Conservation (phyloP, 2,888 invertebrate genomes). For the Globia sparganii region DNA sequence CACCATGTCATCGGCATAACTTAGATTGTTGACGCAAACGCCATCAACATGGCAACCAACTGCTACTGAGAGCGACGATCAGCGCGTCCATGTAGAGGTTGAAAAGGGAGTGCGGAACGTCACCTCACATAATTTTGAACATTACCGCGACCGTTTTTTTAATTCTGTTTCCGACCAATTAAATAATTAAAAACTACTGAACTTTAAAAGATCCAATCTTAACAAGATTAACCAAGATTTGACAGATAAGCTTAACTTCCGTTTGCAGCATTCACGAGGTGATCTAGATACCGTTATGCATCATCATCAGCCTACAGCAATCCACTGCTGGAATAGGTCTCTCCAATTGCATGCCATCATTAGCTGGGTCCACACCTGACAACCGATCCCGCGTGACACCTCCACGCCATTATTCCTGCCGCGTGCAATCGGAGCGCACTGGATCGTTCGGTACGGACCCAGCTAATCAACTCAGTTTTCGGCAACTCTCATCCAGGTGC, state of each 20-base stretch:
- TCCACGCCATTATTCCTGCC: too few species aligned
- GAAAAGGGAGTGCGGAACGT: constrained; percentile 21
- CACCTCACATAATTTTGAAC: neutral
- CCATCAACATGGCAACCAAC: too few species aligned
- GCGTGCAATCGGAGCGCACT: too few species aligned
- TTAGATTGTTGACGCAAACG: too few species aligned
- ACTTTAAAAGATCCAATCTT: neutral
- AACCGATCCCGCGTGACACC: too few species aligned
- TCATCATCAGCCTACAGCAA: neutral
- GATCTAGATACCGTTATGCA: neutral
- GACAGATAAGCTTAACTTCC: neutral
- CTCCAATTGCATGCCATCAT: neutral
- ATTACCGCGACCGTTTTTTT: constrained; percentile 1
- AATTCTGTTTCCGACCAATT: neutral
- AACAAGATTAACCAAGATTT: too few species aligned
- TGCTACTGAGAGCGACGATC: too few species aligned
- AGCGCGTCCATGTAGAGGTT: too few species aligned
- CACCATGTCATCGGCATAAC: too few species aligned
- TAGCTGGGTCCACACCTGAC: too few species aligned
- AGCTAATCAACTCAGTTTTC: neutral
- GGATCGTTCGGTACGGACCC: too few species aligned
- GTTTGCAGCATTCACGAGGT: neutral
- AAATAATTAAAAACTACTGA: neutral
- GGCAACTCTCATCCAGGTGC: neutral
- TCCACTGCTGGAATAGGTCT: neutral